A percentile compares a stretch with the other conserved stretches of the same genome.
These are phyloP conservation scores for Myotis vivesi DNA, from an alignment of 2,797 vertebrate species.

Conservation along the genomic window DNA sequence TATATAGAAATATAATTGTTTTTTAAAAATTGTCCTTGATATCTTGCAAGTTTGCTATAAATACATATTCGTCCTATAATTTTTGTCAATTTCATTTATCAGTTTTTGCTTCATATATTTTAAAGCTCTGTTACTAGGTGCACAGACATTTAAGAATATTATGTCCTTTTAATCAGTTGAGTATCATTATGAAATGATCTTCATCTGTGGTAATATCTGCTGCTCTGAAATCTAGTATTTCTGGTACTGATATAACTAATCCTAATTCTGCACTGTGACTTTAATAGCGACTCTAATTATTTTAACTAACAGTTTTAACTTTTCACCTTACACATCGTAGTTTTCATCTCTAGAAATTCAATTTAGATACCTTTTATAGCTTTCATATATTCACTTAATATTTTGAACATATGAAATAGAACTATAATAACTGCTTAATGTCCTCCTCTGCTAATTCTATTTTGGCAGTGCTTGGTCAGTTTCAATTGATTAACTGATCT, in stretches of 20 bases:
- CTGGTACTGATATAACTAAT: neutral
- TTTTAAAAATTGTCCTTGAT: neutral
- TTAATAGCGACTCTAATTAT: neutral
- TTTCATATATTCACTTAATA: neutral
- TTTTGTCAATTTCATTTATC: neutral
- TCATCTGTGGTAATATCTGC: neutral
- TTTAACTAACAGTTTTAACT: neutral
- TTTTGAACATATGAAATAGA: neutral
- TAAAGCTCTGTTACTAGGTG: neutral
- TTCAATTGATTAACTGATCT: neutral
- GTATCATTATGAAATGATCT: neutral
- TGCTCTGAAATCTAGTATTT: neutral
- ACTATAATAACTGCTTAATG: neutral
- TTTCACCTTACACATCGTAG: neutral
- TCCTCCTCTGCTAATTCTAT: neutral
- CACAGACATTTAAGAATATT: neutral
- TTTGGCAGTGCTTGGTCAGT: neutral
- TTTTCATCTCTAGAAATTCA: conserved; percentile 1
- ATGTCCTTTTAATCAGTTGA: neutral
- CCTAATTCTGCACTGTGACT: neutral
- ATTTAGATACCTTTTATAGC: neutral
- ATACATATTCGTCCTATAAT: neutral
- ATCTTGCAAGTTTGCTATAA: neutral
- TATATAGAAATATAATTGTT: neutral
- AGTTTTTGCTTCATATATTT: neutral